Percentiles rank a stretch among this genome's conserved stretches.
phyloP scores from a whole-genome alignment of 2,888 invertebrate genomes.

The Papilio protenor region DNA sequence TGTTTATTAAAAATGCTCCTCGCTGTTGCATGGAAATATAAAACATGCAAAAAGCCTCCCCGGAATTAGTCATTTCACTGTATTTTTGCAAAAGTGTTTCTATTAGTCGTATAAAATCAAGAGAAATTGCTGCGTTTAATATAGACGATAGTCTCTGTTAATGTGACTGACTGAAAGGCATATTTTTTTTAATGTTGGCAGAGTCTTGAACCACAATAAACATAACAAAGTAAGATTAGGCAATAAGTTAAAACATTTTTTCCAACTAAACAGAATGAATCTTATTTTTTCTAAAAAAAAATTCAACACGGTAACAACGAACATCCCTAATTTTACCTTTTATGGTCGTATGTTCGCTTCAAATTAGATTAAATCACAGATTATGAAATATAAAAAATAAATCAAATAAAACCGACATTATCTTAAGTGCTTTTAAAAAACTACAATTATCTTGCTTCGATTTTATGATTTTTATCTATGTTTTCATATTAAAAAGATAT shows the following conservation, averaged over 20 bases:
- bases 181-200: too few relatives aligned
- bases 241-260: too few relatives aligned
- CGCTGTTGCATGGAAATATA: conserved; percentile 17
- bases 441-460: conserved; percentile 4
- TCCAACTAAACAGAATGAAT: too few relatives aligned
- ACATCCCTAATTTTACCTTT: not conserved
- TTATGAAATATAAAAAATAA: too few relatives aligned
- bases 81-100: conserved; percentile 10
- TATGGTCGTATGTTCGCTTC: not conserved
- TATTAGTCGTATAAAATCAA: not conserved
- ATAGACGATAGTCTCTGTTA: too few relatives aligned
- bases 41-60: conserved; percentile 3
- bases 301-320: too few relatives aligned
- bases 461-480: conserved; percentile 1
- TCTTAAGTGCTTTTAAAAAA: conserved; percentile 21
- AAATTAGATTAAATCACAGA: conserved; percentile 3
- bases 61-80: conserved; percentile 19
- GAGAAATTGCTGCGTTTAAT: not conserved
- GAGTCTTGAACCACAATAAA: too few relatives aligned
- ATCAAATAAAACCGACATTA: conserved; percentile 1
- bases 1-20: conserved; percentile 35
- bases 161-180: too few relatives aligned
- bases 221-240: too few relatives aligned
- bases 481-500: conserved; percentile 5
- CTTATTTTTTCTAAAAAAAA: too few relatives aligned